Base-by-base conservation (phyloP, 1,140 invertebrate species). In the Sycophila sp. region DNA sequence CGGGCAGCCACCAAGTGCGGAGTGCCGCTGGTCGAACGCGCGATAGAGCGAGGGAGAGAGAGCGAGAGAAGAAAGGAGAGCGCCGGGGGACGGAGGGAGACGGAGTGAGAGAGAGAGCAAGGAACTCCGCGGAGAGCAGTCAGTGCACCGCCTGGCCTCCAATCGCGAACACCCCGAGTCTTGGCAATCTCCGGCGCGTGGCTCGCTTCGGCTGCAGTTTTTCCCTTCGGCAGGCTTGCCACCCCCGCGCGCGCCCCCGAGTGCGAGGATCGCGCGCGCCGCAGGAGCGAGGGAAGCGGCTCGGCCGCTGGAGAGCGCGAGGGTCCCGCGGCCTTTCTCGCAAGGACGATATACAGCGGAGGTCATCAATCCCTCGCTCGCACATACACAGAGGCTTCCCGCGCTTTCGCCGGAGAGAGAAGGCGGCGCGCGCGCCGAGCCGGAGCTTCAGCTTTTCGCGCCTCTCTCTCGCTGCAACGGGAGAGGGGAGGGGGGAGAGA, bases 71-170 rank as follows among this genome's bases (percentile, higher is more conserved):
- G 47, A 42, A 62, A 38, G 19, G 56, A 55, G 28, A 19, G 65
- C 55, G 40, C 42, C 8, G 30, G 24, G 47, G 13, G 15, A 63
- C 30, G 24, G 17, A 45, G 49, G 19, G 55, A 17, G 45, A 34
- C 45, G 45, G 59, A 71, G 68, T 51, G 56, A 66, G 51, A 58
- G 51, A 51, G 59, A 51, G 60, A 34, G 59, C 72, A 73, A 13
- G 64, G 53, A 5, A 51, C 84, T 81, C 79, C 71, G 58, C 75
- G 71, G 72, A 71, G 74, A 80, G 76, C 79, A 78, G 78, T 81
- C 83, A 86, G 84, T 86, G 81, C 80, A 85, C 80, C 81, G 79
- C 78, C 79, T 80, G 80, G 80, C 78, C 78, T 78, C 76, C 78
- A 75, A 76, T 73, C 78, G 80, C 76, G 78, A 80, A 77, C 80